Conservation (phyloP, 2,113 vertebrate species). For the Mirounga angustirostris region DNA sequence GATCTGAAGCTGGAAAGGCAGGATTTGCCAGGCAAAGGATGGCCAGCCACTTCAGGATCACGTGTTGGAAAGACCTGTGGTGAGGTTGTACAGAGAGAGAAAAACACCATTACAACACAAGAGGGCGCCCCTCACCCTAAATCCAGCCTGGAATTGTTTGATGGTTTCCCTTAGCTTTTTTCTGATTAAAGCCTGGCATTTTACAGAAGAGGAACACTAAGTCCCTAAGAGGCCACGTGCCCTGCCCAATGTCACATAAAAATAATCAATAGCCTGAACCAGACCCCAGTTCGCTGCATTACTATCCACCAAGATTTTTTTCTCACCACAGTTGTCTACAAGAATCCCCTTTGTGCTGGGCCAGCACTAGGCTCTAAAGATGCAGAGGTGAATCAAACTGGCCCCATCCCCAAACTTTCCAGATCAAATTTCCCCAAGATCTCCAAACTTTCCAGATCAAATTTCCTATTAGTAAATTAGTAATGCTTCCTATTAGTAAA, state of each 20-base stretch:
- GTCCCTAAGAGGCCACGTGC: not conserved
- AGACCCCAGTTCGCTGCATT: not conserved
- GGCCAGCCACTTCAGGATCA: not conserved
- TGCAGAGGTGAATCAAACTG: not conserved
- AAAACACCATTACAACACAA: conserved; percentile 59
- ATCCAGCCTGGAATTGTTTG: not conserved
- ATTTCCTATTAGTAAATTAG: not conserved
- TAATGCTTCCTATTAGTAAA: not conserved
- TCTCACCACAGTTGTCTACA: not conserved
- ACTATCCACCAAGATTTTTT: not conserved
- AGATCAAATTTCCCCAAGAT: not conserved
- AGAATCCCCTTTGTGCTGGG: not conserved
- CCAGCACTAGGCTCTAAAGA: not conserved
- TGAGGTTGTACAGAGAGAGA: not conserved
- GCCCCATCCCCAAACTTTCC: not conserved
- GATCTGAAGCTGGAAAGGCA: not conserved
- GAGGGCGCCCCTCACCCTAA: conserved; percentile 71
- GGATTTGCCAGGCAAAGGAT: not conserved
- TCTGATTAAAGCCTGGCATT: conserved; percentile 34
- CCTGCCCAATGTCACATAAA: not conserved
- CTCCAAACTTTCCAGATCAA: not conserved
- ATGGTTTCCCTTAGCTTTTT: not conserved
- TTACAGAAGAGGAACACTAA: conserved; percentile 23
- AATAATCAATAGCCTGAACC: not conserved
- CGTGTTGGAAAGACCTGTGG: not conserved